phyloP scores from a whole-genome alignment of 2,113 vertebrate genomes.

The Dipodomys merriami region DNA sequence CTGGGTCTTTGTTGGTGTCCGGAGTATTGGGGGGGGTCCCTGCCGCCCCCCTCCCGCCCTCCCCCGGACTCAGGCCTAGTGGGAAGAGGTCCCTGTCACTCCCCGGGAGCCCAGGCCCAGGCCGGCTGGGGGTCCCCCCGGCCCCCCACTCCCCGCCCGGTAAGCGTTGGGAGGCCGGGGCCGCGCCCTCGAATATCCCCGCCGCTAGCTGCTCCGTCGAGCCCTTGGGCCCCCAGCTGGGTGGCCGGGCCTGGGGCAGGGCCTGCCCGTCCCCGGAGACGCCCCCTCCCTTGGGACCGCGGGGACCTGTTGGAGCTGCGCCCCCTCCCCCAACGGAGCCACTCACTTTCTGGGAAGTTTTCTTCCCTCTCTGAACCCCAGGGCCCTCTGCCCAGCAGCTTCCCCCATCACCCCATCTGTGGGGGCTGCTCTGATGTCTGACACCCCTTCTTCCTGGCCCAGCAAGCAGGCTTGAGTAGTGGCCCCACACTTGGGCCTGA shows the following conservation, averaged over 20 bases:
- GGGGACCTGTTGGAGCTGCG: neutral
- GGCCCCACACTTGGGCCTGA: neutral
- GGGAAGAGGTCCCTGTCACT: neutral
- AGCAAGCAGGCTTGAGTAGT: neutral
- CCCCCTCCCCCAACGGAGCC: neutral
- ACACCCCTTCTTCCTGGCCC: neutral
- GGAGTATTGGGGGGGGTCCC: neutral
- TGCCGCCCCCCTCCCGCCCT: neutral
- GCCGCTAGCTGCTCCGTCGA: neutral
- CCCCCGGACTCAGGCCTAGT: neutral
- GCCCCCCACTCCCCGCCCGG: no score
- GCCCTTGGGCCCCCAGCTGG: neutral
- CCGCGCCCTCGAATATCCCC: neutral
- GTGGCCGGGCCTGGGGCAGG: neutral
- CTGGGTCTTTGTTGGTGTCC: conserved; percentile 7
- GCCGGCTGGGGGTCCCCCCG: no score
- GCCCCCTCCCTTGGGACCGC: neutral
- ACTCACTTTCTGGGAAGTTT: conserved; percentile 47
- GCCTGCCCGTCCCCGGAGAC: neutral
- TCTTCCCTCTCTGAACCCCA: neutral
- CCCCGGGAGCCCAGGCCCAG: neutral
- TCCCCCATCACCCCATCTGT: neutral
- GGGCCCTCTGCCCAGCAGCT: neutral
- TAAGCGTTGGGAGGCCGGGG: neutral
- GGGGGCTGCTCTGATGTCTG: neutral